A percentile compares a stretch with the other conserved stretches of the same genome.
phyloP scores from a whole-genome alignment of 2,888 invertebrate genomes.

The Ceramica pisi region DNA sequence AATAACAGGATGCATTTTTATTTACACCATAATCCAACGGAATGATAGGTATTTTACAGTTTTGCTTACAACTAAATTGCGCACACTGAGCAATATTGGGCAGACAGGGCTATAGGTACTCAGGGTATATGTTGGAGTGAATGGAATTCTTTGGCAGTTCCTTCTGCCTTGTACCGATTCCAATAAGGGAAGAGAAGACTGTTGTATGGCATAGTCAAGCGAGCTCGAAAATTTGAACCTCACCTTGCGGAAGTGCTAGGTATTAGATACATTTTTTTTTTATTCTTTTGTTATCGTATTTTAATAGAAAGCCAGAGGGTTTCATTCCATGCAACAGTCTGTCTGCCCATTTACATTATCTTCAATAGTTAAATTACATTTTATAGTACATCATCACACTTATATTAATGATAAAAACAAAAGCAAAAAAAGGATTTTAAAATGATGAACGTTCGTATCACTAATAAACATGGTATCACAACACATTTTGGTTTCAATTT shows the following conservation, averaged over 20 bases:
- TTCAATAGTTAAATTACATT: constrained; percentile 3
- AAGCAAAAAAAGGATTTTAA: not conserved
- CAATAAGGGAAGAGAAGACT: no score
- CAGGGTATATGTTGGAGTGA: not conserved
- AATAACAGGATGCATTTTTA: constrained; percentile 57
- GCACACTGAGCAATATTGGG: constrained; percentile 42
- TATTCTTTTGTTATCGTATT: no score
- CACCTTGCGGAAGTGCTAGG: no score
- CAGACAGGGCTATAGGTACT: constrained; percentile 4
- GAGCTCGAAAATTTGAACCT: no score
- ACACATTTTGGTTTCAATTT: constrained; percentile 18
- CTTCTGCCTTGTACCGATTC: not conserved
- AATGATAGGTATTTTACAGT: constrained; percentile 63
- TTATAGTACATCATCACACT: constrained; percentile 33
- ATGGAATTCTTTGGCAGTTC: not conserved
- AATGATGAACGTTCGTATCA: constrained; percentile 3
- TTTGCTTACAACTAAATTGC: constrained; percentile 55
- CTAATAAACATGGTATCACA: constrained; percentile 4
- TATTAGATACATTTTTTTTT: no score
- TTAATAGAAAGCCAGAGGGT: no score
- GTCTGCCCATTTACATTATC: not conserved
- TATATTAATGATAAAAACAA: constrained; percentile 21
- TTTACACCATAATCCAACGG: constrained; percentile 58
- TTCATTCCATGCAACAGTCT: no score
- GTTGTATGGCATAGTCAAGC: no score